These are phyloP conservation scores for Varanus salvator DNA, from an alignment of 2,113 vertebrate species.

Conservation along the genomic window DNA sequence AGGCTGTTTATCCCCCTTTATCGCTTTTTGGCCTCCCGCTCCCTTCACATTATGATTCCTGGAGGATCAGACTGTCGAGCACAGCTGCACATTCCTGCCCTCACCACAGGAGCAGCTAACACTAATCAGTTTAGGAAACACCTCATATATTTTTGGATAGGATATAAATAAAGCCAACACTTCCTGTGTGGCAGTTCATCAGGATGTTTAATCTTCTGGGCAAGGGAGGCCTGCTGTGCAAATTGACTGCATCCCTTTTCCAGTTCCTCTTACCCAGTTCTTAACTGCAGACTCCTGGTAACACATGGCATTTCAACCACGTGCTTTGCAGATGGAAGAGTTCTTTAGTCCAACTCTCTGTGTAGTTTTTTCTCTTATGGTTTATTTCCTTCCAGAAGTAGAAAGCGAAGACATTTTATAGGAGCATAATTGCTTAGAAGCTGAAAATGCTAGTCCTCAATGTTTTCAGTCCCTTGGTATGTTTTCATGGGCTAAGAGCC, in stretches of 20 bases:
- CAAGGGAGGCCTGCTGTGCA: not conserved
- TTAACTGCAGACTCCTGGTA: conserved; percentile 4
- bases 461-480: not conserved
- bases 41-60: not conserved
- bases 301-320: not conserved
- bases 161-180: not conserved
- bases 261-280: not conserved
- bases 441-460: not conserved
- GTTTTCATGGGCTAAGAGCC: not conserved
- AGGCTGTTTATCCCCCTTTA: not conserved
- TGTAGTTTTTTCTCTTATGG: not conserved
- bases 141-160: conserved; percentile 21
- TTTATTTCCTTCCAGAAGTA: not conserved
- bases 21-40: not conserved
- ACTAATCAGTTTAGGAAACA: not conserved
- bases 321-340: fast-evolving
- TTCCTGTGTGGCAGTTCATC: not conserved
- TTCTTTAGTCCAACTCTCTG: not conserved
- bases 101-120: fast-evolving
- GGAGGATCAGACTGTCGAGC: not conserved
- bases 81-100: not conserved
- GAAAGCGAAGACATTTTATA: not conserved
- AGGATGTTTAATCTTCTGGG: not conserved
- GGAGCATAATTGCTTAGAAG: no score
- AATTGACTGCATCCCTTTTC: not conserved